These are phyloP conservation scores for Lycaon pictus DNA, from an alignment of 2,113 vertebrate species.

Conservation along the genomic window DNA sequence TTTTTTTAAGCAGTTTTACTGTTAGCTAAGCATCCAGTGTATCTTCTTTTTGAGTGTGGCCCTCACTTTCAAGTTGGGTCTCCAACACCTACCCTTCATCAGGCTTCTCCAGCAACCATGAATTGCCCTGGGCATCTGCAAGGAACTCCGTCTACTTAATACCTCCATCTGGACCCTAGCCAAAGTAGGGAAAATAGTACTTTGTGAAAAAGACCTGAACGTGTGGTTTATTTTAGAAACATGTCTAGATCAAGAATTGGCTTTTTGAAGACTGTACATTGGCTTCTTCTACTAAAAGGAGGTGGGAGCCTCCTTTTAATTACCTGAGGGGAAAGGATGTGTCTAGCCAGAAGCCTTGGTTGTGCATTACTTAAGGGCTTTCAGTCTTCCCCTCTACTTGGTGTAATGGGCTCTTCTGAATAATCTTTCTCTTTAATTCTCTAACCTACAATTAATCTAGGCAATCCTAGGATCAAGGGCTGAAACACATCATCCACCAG, in stretches of 20 bases:
- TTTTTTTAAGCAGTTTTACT: neutral
- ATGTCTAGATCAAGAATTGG: neutral
- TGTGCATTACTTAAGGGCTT: neutral
- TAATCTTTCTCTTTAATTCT: neutral
- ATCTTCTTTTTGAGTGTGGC: neutral
- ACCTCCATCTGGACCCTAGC: rapidly evolving
- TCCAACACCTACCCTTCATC: neutral
- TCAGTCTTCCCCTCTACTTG: neutral
- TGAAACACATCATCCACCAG: neutral
- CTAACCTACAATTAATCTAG: neutral
- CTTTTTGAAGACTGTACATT: neutral
- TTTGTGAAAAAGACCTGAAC: neutral
- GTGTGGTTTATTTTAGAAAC: constrained; percentile 32
- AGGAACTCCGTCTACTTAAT: neutral
- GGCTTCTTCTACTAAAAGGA: neutral
- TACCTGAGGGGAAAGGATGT: neutral
- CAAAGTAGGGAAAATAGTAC: neutral
- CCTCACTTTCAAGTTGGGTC: neutral
- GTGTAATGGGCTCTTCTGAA: neutral
- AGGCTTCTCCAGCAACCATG: rapidly evolving
- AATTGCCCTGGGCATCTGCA: neutral
- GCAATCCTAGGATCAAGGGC: neutral
- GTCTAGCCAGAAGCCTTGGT: neutral
- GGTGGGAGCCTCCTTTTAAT: neutral
- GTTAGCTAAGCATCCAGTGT: neutral